Base-by-base conservation (phyloP, 1,140 invertebrate species). In the Macrotrachela quadricornifera region DNA sequence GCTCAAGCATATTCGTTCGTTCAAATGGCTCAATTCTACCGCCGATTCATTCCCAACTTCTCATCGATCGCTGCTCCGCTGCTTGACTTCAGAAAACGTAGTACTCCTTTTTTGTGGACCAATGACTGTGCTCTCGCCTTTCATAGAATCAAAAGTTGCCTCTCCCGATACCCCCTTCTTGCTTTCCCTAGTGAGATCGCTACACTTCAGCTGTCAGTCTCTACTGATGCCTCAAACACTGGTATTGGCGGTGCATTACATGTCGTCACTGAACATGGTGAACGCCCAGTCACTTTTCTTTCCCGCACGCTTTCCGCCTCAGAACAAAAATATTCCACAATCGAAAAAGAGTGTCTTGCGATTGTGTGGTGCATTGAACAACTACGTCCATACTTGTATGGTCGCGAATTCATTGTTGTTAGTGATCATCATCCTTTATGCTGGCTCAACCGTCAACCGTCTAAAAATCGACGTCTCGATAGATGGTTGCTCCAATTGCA, bases 401-500 rank as follows among this genome's bases (percentile, higher is more conserved):
- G 60, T 30, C 42, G 42, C 36, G 46, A 15, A n/a, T n/a, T n/a
- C n/a, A n/a, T n/a, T n/a, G n/a, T n/a, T n/a, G n/a, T n/a, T n/a
- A n/a, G n/a, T n/a, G n/a, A n/a, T n/a, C n/a, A n/a, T n/a, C n/a
- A n/a, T n/a, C n/a, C n/a, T n/a, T n/a, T n/a, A n/a, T 60, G 54
- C 49, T 11, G 37, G 12, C 15, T 8, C 57, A 54, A 38, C 36
- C 53, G 6, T 40, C 52, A n/a, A 44, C 45, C 15, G n/a, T n/a
- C n/a, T n/a, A n/a, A n/a, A n/a, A n/a, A n/a, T n/a, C 59, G 56
- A 15, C 18, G 49, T 21, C 21, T 59, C 38, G 65, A 67, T 3
- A 54, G 72, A 15, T 76, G 74, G 74, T 55, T 66, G 48, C 37
- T 75, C 10, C 61, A 66, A 57, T 53, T 76, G 30, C 68, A 72